Conservation (phyloP, 2,797 vertebrate species). For the Gobio occitaniae region DNA sequence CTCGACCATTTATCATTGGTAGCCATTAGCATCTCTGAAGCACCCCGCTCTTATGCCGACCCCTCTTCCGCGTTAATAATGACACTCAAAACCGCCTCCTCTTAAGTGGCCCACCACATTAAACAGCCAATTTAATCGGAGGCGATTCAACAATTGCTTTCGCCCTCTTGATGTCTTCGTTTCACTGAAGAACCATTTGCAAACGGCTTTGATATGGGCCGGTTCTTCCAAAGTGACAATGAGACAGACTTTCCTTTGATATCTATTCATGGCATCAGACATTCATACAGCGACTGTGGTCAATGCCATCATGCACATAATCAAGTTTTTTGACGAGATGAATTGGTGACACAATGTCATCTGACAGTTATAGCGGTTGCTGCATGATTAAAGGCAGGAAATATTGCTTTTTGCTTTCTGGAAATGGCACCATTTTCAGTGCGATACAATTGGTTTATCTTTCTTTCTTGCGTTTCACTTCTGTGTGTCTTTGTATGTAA, state of each 20-base stretch:
- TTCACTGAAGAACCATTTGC: slow-evolving; percentile 55
- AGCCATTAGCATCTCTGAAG: slow-evolving; percentile 59
- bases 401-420: slow-evolving; percentile 24
- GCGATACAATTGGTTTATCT: slow-evolving; percentile 7
- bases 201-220: slow-evolving; percentile 46
- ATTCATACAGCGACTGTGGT: slow-evolving; percentile 6
- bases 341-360: slow-evolving; percentile 16
- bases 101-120: slow-evolving; percentile 34
- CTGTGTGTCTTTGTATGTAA: background rate
- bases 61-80: slow-evolving; percentile 49
- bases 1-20: slow-evolving; percentile 56
- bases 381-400: slow-evolving; percentile 33
- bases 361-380: slow-evolving; percentile 28
- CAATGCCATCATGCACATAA: slow-evolving; percentile 40
- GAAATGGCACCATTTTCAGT: slow-evolving; percentile 4
- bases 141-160: slow-evolving; percentile 54
- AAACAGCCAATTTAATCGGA: slow-evolving; percentile 52
- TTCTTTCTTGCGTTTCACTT: slow-evolving; percentile 13
- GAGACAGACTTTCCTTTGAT: slow-evolving; percentile 41
- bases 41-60: slow-evolving; percentile 43
- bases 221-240: slow-evolving; percentile 34
- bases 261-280: slow-evolving; percentile 43
- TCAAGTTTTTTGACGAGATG: slow-evolving; percentile 23
- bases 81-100: slow-evolving; percentile 33
- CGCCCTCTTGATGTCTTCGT: slow-evolving; percentile 54